These are phyloP conservation scores for Hydra vulgaris DNA, from an alignment of 30 jellyfish, hydroid and myxozoan genomes.

Conservation along the genomic window DNA sequence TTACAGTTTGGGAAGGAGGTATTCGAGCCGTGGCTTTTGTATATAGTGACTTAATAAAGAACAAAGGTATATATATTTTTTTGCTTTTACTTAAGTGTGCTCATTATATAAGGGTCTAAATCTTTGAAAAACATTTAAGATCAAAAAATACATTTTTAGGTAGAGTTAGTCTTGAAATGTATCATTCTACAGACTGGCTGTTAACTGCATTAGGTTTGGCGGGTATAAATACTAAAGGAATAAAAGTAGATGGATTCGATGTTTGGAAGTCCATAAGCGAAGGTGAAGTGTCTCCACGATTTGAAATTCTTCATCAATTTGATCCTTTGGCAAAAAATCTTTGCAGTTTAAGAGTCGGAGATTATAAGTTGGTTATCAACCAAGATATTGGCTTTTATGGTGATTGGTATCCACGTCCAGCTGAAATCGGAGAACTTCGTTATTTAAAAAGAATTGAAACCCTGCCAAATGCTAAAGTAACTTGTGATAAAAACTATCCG, in stretches of 20 bases:
- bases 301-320: conserved; percentile 71
- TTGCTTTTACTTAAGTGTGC: too few species aligned
- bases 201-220: conserved; percentile 70
- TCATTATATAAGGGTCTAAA: too few species aligned
- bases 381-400: conserved; percentile 90
- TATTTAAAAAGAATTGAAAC: conserved; percentile 34
- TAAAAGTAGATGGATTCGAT: conserved; percentile 52
- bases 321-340: conserved; percentile 86
- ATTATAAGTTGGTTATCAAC: conserved; percentile 73
- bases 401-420: conserved; percentile 96
- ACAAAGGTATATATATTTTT: conserved; percentile 36
- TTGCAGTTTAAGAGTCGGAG: conserved; percentile 88
- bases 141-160: conserved; percentile 24
- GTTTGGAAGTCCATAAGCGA: conserved; percentile 52
- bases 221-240: conserved; percentile 20
- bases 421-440: conserved; percentile 69
- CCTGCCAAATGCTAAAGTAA: conserved; percentile 45
- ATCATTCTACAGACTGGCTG: conserved; percentile 97
- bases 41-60: conserved; percentile 41
- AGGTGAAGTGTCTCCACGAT: conserved; percentile 53
- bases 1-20: conserved; percentile 99
- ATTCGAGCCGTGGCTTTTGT: conserved; percentile 84
- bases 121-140: not conserved
- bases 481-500: conserved; percentile 81
- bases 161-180: conserved; percentile 58